Percentiles rank a stretch among this genome's conserved stretches.
Evolutionary conservation across 2,113 vertebrate species (phyloP).

Genomic region (Antennarius striatus): DNA sequence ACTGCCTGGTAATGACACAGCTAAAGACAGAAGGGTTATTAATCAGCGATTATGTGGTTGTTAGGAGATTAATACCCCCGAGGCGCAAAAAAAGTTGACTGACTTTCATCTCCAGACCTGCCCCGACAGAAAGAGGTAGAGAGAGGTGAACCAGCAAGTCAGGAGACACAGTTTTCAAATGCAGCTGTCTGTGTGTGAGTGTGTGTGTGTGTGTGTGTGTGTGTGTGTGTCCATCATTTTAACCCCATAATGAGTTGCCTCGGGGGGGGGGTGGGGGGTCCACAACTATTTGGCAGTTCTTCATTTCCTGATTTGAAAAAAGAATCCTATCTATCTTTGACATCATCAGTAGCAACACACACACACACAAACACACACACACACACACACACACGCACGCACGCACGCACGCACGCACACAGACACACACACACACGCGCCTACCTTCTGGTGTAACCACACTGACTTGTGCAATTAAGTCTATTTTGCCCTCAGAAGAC

Average conservation of each 20-base stretch:
- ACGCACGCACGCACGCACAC: too few species aligned
- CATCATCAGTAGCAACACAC: constrained; percentile 39
- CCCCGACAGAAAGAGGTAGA: constrained; percentile 82
- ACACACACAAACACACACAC: too few species aligned
- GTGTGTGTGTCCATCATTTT: constrained; percentile 64
- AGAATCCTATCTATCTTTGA: constrained; percentile 55
- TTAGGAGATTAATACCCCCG: constrained; percentile 87
- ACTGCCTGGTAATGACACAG: constrained; percentile 78
- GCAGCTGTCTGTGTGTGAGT: constrained; percentile 20
- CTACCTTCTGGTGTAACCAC: constrained; percentile 40
- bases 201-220: constrained; percentile 48
- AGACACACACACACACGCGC: background rate
- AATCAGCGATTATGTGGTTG: constrained; percentile 86
- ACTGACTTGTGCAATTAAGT: constrained; percentile 81
- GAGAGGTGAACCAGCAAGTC: constrained; percentile 53
- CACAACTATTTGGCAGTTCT: constrained; percentile 85
- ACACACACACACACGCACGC: too few species aligned
- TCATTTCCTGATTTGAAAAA: constrained; percentile 87
- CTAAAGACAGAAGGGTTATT: constrained; percentile 84
- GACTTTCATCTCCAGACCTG: constrained; percentile 90
- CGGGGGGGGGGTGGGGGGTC: constrained; percentile 70
- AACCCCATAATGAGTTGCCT: constrained; percentile 90
- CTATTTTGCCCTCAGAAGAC: constrained; percentile 81
- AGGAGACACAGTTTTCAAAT: constrained; percentile 70
- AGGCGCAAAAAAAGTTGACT: constrained; percentile 84